These are phyloP conservation scores for Scelioninae gen. 2 DNA, from an alignment of 2,888 invertebrate genomes.

Conservation along the genomic window DNA sequence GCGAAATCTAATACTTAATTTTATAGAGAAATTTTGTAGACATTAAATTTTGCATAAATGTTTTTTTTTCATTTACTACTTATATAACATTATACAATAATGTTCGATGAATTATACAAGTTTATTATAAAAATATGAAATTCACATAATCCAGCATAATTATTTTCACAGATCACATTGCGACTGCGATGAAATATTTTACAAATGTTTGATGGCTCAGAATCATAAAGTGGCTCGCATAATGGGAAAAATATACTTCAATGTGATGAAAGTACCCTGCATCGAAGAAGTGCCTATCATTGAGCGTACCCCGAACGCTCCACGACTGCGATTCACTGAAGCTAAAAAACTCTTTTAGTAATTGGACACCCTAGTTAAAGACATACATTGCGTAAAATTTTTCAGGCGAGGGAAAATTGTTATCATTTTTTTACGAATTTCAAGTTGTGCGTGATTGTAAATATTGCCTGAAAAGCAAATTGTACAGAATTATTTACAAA, in stretches of 20 bases:
- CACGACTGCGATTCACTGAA: conserved; percentile 61
- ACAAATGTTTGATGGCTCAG: conserved; percentile 86
- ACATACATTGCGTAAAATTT: too few relatives aligned
- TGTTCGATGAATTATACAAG: too few relatives aligned
- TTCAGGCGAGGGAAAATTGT: conserved; percentile 51
- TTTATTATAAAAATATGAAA: too few relatives aligned
- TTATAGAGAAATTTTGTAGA: not conserved
- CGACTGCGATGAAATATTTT: conserved; percentile 89
- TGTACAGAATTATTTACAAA: conserved; percentile 20
- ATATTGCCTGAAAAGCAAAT: conserved; percentile 68
- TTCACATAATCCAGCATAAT: too few relatives aligned
- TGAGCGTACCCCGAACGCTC: conserved; percentile 45
- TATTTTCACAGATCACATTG: conserved; percentile 85
- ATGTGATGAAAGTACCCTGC: conserved; percentile 86
- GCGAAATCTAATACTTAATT: conserved; percentile 54
- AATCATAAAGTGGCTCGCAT: conserved; percentile 83
- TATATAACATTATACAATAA: too few relatives aligned
- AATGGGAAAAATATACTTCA: conserved; percentile 92
- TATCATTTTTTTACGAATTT: conserved; percentile 53
- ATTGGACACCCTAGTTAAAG: too few relatives aligned
- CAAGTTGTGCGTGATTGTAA: conserved; percentile 65
- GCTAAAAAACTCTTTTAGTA: conserved; percentile 62
- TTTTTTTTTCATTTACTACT: not conserved
- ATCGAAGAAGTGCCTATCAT: conserved; percentile 77
- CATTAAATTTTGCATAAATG: not conserved